Percentiles rank a stretch among this genome's conserved stretches.
Evolutionary conservation across 2,797 vertebrate genomes (phyloP).

Genomic region (Australoheros facetus): DNA sequence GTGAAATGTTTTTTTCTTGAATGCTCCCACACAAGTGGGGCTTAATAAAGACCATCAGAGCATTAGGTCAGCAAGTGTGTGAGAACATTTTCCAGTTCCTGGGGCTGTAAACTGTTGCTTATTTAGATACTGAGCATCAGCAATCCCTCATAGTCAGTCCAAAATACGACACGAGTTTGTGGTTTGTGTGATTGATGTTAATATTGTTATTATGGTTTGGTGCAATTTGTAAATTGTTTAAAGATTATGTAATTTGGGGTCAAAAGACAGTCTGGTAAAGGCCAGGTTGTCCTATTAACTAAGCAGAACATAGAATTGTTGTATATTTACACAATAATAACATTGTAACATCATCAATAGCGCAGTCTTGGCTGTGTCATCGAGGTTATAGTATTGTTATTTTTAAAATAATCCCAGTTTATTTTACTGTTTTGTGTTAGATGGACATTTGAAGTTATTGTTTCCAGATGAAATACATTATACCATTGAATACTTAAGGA

Average conservation of each 20-base stretch:
- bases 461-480: neutral
- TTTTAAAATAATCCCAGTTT: neutral
- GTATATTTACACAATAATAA: neutral
- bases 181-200: slow-evolving; percentile 21
- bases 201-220: slow-evolving; percentile 2
- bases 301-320: neutral
- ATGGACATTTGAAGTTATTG: neutral
- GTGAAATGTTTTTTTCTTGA: slow-evolving; percentile 45
- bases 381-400: neutral
- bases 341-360: neutral
- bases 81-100: slow-evolving; percentile 43
- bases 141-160: neutral
- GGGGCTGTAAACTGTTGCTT: slow-evolving; percentile 19
- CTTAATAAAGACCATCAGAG: slow-evolving; percentile 46
- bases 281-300: neutral
- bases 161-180: neutral
- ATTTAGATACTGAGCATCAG: slow-evolving; percentile 28
- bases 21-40: slow-evolving; percentile 17
- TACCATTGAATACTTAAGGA: neutral
- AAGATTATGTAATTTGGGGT: neutral
- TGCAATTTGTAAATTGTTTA: slow-evolving; percentile 26
- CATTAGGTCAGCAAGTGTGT: slow-evolving; percentile 37
- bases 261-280: slow-evolving; percentile 10
- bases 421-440: neutral
- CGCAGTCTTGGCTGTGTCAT: neutral